These are phyloP conservation scores for Hirtodrosophila alboralis DNA, from an alignment of 2,888 invertebrate genomes.

Conservation along the genomic window DNA sequence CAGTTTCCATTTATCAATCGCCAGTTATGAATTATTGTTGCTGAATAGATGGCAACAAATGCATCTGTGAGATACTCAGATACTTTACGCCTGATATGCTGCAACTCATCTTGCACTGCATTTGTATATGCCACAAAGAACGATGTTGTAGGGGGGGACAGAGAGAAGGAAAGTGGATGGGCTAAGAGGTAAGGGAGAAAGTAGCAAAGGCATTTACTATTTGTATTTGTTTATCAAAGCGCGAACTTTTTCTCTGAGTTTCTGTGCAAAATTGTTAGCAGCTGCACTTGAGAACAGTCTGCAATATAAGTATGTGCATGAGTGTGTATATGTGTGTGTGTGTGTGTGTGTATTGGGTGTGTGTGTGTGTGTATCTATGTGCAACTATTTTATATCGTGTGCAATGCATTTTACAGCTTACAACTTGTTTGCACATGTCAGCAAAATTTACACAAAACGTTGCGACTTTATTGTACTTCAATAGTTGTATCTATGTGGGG, in stretches of 20 bases:
- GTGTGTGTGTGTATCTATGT: slow-evolving; percentile 20
- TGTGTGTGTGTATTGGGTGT: slow-evolving; percentile 4
- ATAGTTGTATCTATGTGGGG: slow-evolving; percentile 4
- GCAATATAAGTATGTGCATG: slow-evolving; percentile 1
- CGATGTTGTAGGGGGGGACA: slow-evolving; percentile 2
- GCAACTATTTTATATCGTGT: slow-evolving; percentile 48
- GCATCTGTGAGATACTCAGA: slow-evolving; percentile 51
- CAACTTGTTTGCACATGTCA: slow-evolving; percentile 48
- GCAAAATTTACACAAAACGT: slow-evolving; percentile 29
- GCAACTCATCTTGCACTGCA: slow-evolving; percentile 51
- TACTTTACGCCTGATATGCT: slow-evolving; percentile 58
- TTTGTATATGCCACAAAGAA: slow-evolving; percentile 35
- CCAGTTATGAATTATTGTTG: slow-evolving; percentile 11
- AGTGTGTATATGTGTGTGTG: slow-evolving; percentile 1
- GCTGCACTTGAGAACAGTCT: slow-evolving; percentile 55
- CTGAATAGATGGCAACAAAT: background rate
- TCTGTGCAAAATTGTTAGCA: slow-evolving; percentile 57
- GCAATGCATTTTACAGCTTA: slow-evolving; percentile 57
- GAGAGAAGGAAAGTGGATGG: background rate
- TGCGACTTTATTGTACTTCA: slow-evolving; percentile 21
- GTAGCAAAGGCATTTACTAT: slow-evolving; percentile 38
- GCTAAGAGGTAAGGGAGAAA: background rate
- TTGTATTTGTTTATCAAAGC: slow-evolving; percentile 75
- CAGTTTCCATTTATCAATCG: slow-evolving; percentile 15
- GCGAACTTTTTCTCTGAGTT: slow-evolving; percentile 56